Conservation (phyloP, 2,113 vertebrate genomes). For the Hemiscyllium ocellatum region DNA sequence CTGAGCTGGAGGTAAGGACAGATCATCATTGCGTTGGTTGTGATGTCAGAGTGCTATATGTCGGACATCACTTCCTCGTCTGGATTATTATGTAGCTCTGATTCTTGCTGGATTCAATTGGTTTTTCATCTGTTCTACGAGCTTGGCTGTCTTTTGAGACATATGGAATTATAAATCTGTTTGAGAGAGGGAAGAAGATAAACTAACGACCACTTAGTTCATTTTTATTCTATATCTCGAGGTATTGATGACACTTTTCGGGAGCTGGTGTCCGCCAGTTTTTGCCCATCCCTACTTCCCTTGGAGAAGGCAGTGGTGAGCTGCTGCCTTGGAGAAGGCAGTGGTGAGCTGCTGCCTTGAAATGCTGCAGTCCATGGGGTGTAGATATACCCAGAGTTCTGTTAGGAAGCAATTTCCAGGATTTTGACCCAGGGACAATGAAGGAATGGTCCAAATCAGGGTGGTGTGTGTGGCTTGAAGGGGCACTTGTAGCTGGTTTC, state of each 20-base stretch:
- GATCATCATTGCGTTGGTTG: background rate
- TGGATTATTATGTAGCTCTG: background rate
- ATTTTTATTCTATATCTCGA: background rate
- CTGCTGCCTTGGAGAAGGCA: too few species aligned
- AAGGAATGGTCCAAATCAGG: too few species aligned
- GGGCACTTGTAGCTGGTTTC: too few species aligned
- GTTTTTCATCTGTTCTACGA: background rate
- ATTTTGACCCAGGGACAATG: too few species aligned
- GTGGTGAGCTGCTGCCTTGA: too few species aligned
- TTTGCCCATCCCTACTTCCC: too few species aligned
- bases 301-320: too few species aligned
- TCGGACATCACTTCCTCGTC: background rate
- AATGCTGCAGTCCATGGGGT: too few species aligned
- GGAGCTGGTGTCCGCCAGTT: too few species aligned
- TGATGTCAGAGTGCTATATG: background rate
- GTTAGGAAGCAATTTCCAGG: too few species aligned
- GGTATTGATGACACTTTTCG: background rate
- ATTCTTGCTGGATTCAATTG: background rate
- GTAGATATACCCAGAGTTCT: too few species aligned
- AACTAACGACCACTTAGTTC: background rate
- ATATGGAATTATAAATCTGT: background rate
- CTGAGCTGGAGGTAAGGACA: constrained; percentile 59
- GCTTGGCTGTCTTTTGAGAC: background rate
- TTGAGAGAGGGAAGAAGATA: background rate
- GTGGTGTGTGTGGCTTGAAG: too few species aligned